A percentile compares a stretch with the other conserved stretches of the same genome.
Conservation (phyloP, 2,113 vertebrate species). For the Pampusana beccarii region DNA sequence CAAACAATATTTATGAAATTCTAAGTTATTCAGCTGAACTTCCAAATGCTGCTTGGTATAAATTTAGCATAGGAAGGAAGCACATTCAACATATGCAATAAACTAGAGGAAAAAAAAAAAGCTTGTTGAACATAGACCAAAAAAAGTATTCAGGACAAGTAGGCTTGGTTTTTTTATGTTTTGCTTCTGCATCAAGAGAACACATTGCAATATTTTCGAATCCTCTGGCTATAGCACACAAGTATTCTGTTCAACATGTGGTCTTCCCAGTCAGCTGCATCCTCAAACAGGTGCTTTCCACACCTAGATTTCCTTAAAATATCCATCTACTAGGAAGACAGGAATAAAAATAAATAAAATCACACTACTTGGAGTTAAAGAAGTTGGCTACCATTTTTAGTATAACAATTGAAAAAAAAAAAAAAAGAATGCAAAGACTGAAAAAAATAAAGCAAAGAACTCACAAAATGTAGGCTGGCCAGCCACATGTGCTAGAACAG, state of each 20-base stretch:
- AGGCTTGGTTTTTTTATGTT: not conserved
- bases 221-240: not conserved
- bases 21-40: not conserved
- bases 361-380: not conserved
- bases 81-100: not conserved
- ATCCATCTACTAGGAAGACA: not conserved
- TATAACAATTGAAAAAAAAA: not conserved
- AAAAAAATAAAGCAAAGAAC: not conserved
- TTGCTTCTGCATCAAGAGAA: not conserved
- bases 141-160: not conserved
- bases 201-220: not conserved
- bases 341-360: not conserved
- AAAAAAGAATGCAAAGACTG: not conserved
- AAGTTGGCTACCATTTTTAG: not conserved
- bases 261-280: not conserved
- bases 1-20: not conserved
- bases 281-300: not conserved
- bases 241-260: not conserved
- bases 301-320: not conserved
- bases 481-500: not conserved
- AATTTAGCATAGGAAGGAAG: not conserved
- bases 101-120: not conserved
- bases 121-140: not conserved
- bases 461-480: not conserved
- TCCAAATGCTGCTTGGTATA: not conserved